phyloP scores from a whole-genome alignment of 2,113 vertebrate genomes.

The Kobus ellipsiprymnus region DNA sequence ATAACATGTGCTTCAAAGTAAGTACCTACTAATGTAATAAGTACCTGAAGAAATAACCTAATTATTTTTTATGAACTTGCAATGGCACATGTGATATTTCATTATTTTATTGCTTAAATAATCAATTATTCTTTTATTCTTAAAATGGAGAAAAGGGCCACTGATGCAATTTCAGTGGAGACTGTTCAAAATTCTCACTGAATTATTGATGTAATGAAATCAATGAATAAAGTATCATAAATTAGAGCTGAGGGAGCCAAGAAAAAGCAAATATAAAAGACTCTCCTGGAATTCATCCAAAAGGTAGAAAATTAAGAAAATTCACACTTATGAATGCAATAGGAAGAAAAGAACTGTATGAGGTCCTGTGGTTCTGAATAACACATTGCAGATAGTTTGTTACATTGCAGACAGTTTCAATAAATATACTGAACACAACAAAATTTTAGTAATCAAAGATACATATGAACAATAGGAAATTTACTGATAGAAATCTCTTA shows the following conservation, averaged over 20 bases:
- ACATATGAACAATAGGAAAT: background rate
- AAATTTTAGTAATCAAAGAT: slow-evolving; percentile 12
- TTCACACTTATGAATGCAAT: background rate
- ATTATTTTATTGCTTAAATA: slow-evolving; percentile 58
- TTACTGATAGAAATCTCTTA: background rate
- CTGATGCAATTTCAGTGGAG: slow-evolving; percentile 25
- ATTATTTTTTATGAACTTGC: slow-evolving; percentile 62
- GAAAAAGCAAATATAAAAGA: slow-evolving; percentile 33
- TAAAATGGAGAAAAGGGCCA: slow-evolving; percentile 17
- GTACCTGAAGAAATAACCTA: slow-evolving; percentile 61
- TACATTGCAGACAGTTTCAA: background rate
- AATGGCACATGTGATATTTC: slow-evolving; percentile 33
- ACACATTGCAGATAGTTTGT: background rate
- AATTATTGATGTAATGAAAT: slow-evolving; percentile 51
- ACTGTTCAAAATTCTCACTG: slow-evolving; percentile 46
- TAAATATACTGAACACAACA: background rate
- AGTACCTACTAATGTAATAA: slow-evolving; percentile 59
- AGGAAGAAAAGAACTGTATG: background rate
- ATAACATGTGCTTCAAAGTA: slow-evolving; percentile 51
- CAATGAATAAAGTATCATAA: slow-evolving; percentile 53
- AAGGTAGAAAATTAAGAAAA: slow-evolving; percentile 38
- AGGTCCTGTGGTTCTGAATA: background rate
- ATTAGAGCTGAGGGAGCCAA: slow-evolving; percentile 34
- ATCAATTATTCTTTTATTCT: slow-evolving; percentile 47
- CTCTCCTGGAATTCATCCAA: slow-evolving; percentile 36